Base-by-base conservation (phyloP, 2,113 vertebrate genomes). In the Dendropsophus ebraccatus region DNA sequence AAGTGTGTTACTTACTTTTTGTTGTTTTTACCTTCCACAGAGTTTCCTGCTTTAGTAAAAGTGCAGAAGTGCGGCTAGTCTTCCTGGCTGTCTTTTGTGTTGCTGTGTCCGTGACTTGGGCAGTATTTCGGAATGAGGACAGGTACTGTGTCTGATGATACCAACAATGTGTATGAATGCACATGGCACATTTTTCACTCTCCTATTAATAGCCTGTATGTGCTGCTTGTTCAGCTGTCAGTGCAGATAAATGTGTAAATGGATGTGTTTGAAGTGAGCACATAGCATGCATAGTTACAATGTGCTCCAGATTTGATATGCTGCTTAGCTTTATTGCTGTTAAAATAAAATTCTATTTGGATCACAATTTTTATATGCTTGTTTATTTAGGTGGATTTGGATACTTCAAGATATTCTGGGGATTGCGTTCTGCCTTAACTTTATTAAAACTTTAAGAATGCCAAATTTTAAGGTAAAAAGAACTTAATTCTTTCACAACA, bases 331-430 rank as follows among this genome's bases (percentile, higher is more conserved):
- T 25, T 50, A 25, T 50, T 75, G 16, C 23, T 11, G n/a, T 75
- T 50, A 8, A 16, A 28, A 41, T 75, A 17, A 49, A 25, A 50
- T 14, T 9, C n/a, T 4, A 2, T n/a, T 47, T 3, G 13, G 17
- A 25, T 9, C 13, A 19, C 49, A 50, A 1, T 28, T 28, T 67
- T 30, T n/a, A n/a, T n/a, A n/a, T n/a, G n/a, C n/a, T 32, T 69
- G 28, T 41, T 25, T 30, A 10, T 94, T 88, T 62, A 99, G 98
- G 84, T 99, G 97, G 98, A 96, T 97, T 90, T 99, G 97, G 97
- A 96, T 97, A 91, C 94, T 99, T 88, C 98, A 99, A 88, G 97
- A 99, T 90, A 92, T 97, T 77, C 93, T 99, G 75, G 97, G 97
- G 87, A 91, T 98, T 90, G 96, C 96, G 87, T 99, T 99, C 91